Conservation (phyloP, 2,888 invertebrate genomes). For the Linyphia triangularis region DNA sequence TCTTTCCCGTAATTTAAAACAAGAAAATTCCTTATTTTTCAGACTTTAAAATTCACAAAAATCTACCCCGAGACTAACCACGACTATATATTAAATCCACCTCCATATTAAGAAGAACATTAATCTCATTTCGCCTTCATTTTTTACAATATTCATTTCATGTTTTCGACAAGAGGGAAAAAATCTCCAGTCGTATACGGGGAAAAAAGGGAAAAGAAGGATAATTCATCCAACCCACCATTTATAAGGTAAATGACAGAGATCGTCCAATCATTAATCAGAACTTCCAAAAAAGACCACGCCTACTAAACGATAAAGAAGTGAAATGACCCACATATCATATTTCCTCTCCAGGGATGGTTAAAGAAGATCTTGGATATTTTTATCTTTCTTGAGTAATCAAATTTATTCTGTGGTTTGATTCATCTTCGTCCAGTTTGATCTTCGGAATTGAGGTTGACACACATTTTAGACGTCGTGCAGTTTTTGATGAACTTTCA, state of each 20-base stretch:
- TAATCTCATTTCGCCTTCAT: constrained; percentile 26
- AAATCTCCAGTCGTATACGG: not conserved
- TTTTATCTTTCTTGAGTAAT: constrained; percentile 29
- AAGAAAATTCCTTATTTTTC: not conserved
- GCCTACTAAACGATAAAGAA: constrained; percentile 19
- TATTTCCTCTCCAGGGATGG: not conserved
- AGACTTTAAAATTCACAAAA: constrained; percentile 19
- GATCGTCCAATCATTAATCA: constrained; percentile 65
- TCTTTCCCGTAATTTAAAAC: not conserved
- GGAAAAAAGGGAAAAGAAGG: constrained; percentile 1
- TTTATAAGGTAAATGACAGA: constrained; percentile 60
- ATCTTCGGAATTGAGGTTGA: too few relatives aligned
- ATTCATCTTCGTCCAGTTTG: not conserved
- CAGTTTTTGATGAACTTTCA: too few relatives aligned
- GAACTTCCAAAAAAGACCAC: not conserved
- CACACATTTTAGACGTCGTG: too few relatives aligned
- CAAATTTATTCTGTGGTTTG: constrained; percentile 25
- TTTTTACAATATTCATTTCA: constrained; percentile 33
- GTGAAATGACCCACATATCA: constrained; percentile 58
- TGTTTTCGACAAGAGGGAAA: constrained; percentile 8
- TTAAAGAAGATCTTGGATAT: not conserved
- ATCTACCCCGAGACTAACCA: not conserved
- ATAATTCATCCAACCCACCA: constrained; percentile 48
- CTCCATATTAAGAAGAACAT: not conserved
- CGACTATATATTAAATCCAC: constrained; percentile 13